These are phyloP conservation scores for Chrosomus eos DNA, from an alignment of 2,797 vertebrate genomes.

Conservation along the genomic window DNA sequence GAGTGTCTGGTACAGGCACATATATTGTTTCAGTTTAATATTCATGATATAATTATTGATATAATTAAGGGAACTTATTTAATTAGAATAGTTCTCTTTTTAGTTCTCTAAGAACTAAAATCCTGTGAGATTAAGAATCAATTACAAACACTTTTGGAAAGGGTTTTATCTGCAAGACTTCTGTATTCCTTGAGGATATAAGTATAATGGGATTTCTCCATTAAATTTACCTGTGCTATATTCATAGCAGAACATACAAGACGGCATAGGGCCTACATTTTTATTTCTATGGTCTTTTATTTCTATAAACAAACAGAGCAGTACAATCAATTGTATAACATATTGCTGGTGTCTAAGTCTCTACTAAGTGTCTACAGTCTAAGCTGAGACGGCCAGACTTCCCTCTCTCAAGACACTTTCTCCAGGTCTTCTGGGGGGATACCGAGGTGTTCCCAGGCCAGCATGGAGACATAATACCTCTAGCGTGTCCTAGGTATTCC, in stretches of 20 bases:
- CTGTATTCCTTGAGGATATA: conserved; percentile 28
- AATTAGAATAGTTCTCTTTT: conserved; percentile 72
- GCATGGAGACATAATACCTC: too few relatives aligned
- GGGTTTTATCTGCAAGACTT: conserved; percentile 60
- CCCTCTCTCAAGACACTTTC: too few relatives aligned
- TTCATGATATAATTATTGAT: conserved; percentile 48
- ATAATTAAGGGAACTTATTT: conserved; percentile 76
- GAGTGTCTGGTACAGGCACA: conserved; percentile 11
- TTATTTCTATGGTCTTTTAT: not conserved
- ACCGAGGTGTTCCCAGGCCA: too few relatives aligned
- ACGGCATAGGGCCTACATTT: not conserved
- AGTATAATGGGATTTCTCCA: conserved; percentile 36
- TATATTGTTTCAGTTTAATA: conserved; percentile 21
- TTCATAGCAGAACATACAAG: not conserved
- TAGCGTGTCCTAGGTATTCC: too few relatives aligned
- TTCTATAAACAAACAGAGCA: not conserved
- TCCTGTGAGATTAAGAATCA: conserved; percentile 73
- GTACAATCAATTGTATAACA: not conserved
- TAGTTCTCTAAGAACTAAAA: conserved; percentile 67
- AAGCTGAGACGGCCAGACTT: too few relatives aligned
- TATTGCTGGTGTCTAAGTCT: not conserved
- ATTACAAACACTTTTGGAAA: conserved; percentile 72
- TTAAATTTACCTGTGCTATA: conserved; percentile 12
- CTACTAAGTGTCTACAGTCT: too few relatives aligned
- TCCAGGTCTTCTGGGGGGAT: too few relatives aligned